Evolutionary conservation across 2,888 invertebrate genomes (phyloP).

Genomic region (Polylopha cassiicola): DNA sequence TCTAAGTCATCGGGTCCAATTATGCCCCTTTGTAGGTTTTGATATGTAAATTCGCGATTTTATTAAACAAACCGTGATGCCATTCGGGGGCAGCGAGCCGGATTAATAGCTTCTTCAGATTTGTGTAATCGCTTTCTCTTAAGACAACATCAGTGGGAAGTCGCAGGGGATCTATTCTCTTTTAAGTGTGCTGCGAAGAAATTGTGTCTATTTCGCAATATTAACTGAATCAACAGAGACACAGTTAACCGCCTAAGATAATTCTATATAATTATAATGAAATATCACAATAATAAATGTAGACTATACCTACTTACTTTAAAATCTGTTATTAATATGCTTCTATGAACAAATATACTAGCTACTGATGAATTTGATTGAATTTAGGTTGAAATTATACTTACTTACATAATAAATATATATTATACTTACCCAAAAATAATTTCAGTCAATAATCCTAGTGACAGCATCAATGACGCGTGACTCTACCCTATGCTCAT

Average conservation of each 20-base stretch:
- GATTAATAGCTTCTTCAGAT: constrained; percentile 77
- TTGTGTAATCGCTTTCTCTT: constrained; percentile 77
- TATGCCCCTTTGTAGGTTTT: constrained; percentile 78
- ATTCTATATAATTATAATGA: too few species aligned
- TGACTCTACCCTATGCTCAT: constrained; percentile 60
- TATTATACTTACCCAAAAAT: too few species aligned
- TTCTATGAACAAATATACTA: too few species aligned
- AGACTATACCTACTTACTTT: too few species aligned
- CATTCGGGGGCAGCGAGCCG: constrained; percentile 75
- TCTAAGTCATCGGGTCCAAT: constrained; percentile 78
- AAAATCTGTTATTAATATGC: too few species aligned
- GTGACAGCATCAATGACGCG: constrained; percentile 31
- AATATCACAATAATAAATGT: too few species aligned
- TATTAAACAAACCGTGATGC: constrained; percentile 78
- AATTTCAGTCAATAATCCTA: too few species aligned
- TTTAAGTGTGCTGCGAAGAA: constrained; percentile 34
- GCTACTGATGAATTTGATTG: too few species aligned
- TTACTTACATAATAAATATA: not conserved
- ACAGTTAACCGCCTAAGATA: constrained; percentile 13
- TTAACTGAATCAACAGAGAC: constrained; percentile 16
- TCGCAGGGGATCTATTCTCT: constrained; percentile 61
- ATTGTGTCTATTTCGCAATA: constrained; percentile 23
- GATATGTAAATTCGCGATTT: constrained; percentile 78
- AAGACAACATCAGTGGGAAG: constrained; percentile 66
- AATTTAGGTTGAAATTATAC: too few species aligned